Evolutionary conservation across 2,797 vertebrate genomes (phyloP).

Genomic region (Melanotaenia trifasciata): DNA sequence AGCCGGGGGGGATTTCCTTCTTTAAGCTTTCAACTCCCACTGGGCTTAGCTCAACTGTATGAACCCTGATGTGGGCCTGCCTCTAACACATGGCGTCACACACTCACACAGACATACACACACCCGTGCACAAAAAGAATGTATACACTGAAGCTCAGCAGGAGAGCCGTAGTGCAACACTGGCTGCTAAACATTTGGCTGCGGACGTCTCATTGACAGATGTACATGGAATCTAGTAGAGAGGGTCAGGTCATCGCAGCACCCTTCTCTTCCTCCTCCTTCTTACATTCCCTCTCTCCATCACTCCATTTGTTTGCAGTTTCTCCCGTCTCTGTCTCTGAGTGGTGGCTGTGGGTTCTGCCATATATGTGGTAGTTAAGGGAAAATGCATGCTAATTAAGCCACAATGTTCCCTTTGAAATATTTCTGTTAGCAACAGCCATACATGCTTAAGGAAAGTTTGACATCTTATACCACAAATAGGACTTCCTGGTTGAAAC

Average conservation of each 20-base stretch:
- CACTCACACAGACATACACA: constrained; percentile 31
- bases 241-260: constrained; percentile 67
- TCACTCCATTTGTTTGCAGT: constrained; percentile 43
- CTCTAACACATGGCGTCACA: constrained; percentile 78
- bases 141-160: constrained; percentile 68
- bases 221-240: constrained; percentile 67
- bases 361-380: constrained; percentile 33
- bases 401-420: constrained; percentile 40
- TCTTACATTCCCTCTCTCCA: constrained; percentile 42
- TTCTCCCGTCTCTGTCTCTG: constrained; percentile 33
- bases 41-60: constrained; percentile 79
- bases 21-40: constrained; percentile 87
- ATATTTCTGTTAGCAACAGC: constrained; percentile 53
- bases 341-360: constrained; percentile 45
- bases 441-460: constrained; percentile 18
- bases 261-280: constrained; percentile 52
- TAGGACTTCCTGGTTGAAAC: constrained; percentile 42
- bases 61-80: constrained; percentile 81
- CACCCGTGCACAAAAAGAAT: constrained; percentile 39
- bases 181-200: constrained; percentile 74
- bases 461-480: constrained; percentile 43
- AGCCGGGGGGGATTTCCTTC: constrained; percentile 84
- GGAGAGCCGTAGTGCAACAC: constrained; percentile 59
- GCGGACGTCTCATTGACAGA: constrained; percentile 73
- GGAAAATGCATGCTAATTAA: constrained; percentile 57